A percentile compares a stretch with the other conserved stretches of the same genome.
These are phyloP conservation scores for Choristoneura fumiferana DNA, from an alignment of 1,140 invertebrate species.

Conservation along the genomic window DNA sequence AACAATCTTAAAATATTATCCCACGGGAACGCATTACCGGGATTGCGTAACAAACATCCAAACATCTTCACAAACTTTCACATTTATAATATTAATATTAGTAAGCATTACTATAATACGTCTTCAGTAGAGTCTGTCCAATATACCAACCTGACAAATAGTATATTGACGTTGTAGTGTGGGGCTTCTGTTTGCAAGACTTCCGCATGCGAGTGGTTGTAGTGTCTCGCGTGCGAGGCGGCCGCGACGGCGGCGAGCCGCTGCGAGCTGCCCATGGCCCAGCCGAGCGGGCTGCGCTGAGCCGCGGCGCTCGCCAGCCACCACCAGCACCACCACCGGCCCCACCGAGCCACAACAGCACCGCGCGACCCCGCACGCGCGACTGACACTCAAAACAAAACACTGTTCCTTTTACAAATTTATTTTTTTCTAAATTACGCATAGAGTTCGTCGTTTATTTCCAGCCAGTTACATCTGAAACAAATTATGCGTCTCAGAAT, in stretches of 20 bases:
- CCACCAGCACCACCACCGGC: constrained; percentile 58
- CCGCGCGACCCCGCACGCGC: constrained; percentile 53
- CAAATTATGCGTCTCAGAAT: constrained; percentile 32
- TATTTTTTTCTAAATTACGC: constrained; percentile 24
- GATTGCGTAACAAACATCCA: no score
- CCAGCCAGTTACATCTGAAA: constrained; percentile 59
- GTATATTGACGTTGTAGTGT: constrained; percentile 63
- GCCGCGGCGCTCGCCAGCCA: constrained; percentile 46
- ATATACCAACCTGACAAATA: constrained; percentile 65
- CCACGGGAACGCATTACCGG: no score
- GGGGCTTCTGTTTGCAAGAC: constrained; percentile 45
- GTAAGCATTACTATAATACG: no score
- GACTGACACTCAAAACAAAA: constrained; percentile 38
- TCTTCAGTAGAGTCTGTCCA: no score
- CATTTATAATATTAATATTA: no score
- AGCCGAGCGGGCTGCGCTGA: constrained; percentile 70
- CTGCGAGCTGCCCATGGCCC: constrained; percentile 73
- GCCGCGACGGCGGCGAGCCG: constrained; percentile 66
- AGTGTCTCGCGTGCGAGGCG: constrained; percentile 58
- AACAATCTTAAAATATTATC: no score
- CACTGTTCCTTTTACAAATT: constrained; percentile 23
- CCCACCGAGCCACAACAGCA: constrained; percentile 60
- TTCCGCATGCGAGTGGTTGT: constrained; percentile 59
- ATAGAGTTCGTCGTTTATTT: constrained; percentile 27
- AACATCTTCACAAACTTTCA: no score